These are phyloP conservation scores for Peromyscus californicus DNA, from an alignment of 2,113 vertebrate species.

Conservation along the genomic window DNA sequence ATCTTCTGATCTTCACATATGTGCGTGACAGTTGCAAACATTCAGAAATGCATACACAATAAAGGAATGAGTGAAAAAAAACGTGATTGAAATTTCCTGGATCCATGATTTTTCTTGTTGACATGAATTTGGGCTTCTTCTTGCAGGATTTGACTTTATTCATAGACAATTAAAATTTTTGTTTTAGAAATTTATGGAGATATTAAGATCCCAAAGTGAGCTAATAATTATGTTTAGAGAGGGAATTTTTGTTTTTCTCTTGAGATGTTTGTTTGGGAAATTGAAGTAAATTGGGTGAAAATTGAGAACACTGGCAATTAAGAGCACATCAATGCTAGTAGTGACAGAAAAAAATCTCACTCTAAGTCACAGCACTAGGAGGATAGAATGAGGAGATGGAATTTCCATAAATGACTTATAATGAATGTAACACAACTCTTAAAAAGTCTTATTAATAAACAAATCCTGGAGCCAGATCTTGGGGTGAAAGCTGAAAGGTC, in stretches of 20 bases:
- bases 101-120: neutral
- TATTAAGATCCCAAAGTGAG: neutral
- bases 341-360: neutral
- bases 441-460: too few relatives aligned
- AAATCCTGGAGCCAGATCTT: too few relatives aligned
- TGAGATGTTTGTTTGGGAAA: neutral
- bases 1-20: neutral
- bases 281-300: conserved; percentile 18
- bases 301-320: conserved; percentile 17
- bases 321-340: neutral
- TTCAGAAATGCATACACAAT: neutral
- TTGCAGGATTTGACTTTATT: conserved; percentile 35
- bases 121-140: neutral
- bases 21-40: neutral
- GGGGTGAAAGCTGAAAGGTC: too few relatives aligned
- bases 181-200: neutral
- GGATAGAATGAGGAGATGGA: neutral
- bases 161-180: neutral
- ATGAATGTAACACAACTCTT: neutral
- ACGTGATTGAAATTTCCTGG: neutral
- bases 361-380: neutral
- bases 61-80: neutral
- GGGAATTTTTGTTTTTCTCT: neutral
- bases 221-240: neutral
- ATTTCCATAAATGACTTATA: neutral